Conservation (phyloP, 2,113 vertebrate species). For the human region DNA sequence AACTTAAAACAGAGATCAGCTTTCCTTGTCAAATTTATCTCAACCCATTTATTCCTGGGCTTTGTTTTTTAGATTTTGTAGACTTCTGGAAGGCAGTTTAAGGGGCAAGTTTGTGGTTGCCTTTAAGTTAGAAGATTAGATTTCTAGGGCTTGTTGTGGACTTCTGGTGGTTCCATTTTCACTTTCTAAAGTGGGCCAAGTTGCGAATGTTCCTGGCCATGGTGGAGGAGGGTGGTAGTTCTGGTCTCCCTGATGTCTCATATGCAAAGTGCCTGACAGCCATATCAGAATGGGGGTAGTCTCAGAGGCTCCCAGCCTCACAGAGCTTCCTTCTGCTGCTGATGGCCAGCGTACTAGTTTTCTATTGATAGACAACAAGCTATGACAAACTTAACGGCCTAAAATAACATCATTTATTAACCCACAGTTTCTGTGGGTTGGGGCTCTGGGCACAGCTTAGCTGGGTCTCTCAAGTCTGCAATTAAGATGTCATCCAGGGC, state of each 20-base stretch:
- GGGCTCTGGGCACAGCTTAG: background rate
- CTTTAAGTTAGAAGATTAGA: constrained; percentile 44
- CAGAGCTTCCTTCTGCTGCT: background rate
- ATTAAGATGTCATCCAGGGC: background rate
- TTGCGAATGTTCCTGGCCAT: background rate
- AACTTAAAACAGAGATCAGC: constrained; percentile 5
- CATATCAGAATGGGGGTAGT: background rate
- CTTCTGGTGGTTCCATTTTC: background rate
- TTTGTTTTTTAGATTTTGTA: background rate
- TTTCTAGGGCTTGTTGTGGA: background rate
- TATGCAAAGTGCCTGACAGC: background rate
- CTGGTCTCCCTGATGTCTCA: background rate
- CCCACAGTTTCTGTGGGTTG: background rate
- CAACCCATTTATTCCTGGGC: background rate
- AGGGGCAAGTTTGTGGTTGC: constrained; percentile 7
- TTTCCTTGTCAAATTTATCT: constrained; percentile 24
- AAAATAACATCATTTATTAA: background rate
- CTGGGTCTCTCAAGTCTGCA: background rate
- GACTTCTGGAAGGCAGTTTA: background rate
- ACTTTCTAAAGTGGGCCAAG: background rate
- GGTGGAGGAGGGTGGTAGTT: background rate
- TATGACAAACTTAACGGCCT: background rate
- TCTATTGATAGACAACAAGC: background rate
- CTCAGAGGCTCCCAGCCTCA: background rate
- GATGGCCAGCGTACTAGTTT: background rate